phyloP scores from a whole-genome alignment of 2,113 vertebrate genomes.

The Mandrillus leucophaeus region DNA sequence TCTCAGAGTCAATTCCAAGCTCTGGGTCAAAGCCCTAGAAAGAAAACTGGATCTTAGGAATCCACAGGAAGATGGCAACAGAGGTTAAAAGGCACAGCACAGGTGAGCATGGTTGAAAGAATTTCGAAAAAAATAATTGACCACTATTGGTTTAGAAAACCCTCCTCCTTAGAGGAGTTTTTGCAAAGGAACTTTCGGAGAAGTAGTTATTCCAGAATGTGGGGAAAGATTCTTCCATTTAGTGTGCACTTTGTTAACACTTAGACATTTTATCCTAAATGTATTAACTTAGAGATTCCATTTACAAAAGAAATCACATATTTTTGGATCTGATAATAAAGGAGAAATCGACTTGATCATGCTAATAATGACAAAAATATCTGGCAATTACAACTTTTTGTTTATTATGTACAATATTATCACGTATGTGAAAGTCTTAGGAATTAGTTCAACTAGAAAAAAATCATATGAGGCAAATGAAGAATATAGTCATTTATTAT shows the following conservation, averaged over 20 bases:
- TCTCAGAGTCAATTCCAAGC: too few relatives aligned
- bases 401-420: neutral
- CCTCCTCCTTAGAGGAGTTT: neutral
- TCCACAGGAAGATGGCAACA: too few relatives aligned
- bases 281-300: neutral
- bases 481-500: neutral
- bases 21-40: too few relatives aligned
- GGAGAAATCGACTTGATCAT: neutral
- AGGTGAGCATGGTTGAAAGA: neutral
- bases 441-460: neutral
- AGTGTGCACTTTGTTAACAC: neutral
- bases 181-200: neutral
- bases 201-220: neutral
- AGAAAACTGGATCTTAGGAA: too few relatives aligned
- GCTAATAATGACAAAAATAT: neutral
- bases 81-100: too few relatives aligned
- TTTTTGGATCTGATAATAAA: neutral
- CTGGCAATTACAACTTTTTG: neutral
- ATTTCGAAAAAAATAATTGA: neutral
- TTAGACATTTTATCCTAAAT: neutral
- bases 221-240: neutral
- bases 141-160: neutral
- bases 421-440: neutral
- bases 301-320: neutral
- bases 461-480: neutral